Evolutionary conservation across 2,113 vertebrate species (phyloP).

Genomic region (Oostethus manadensis): DNA sequence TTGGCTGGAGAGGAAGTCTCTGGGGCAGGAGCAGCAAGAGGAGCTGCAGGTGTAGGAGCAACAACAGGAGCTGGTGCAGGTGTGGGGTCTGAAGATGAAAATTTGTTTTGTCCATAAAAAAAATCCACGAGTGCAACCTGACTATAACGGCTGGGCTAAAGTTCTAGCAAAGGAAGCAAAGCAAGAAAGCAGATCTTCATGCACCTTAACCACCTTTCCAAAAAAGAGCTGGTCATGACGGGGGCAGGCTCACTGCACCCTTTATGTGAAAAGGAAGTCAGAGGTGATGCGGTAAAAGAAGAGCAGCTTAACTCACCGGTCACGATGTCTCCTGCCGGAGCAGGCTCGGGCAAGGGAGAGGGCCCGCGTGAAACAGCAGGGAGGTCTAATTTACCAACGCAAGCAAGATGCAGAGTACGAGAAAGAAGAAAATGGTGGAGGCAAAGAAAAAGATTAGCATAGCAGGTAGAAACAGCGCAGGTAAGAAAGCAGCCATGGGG

Average conservation of each 20-base stretch:
- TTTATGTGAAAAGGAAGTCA: slow-evolving; percentile 18
- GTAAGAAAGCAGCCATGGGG: slow-evolving; percentile 48
- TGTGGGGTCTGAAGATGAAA: slow-evolving; percentile 37
- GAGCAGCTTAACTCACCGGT: slow-evolving; percentile 82
- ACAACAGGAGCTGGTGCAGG: slow-evolving; percentile 11
- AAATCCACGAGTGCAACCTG: slow-evolving; percentile 2
- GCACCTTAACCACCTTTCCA: slow-evolving; percentile 44
- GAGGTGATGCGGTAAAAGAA: slow-evolving; percentile 32
- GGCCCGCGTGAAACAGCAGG: slow-evolving; percentile 89
- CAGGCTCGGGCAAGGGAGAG: slow-evolving; percentile 90
- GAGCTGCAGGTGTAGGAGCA: slow-evolving; percentile 46
- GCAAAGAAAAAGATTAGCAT: slow-evolving; percentile 64
- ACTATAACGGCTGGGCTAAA: slow-evolving; percentile 3
- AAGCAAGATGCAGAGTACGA: slow-evolving; percentile 67
- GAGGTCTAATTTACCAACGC: slow-evolving; percentile 85
- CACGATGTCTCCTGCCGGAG: slow-evolving; percentile 87
- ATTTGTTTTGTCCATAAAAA: slow-evolving; percentile 21
- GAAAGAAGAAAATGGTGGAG: slow-evolving; percentile 65
- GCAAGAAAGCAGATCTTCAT: slow-evolving; percentile 32
- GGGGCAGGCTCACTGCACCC: slow-evolving; percentile 33
- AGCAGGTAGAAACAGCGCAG: slow-evolving; percentile 46
- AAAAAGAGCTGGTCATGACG: slow-evolving; percentile 18
- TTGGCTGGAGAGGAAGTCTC: slow-evolving; percentile 83
- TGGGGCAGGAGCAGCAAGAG: slow-evolving; percentile 57
- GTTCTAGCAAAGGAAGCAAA: slow-evolving; percentile 24